A percentile compares a stretch with the other conserved stretches of the same genome.
phyloP scores from a whole-genome alignment of 1,140 invertebrate species.

The Euborellia annulipes region DNA sequence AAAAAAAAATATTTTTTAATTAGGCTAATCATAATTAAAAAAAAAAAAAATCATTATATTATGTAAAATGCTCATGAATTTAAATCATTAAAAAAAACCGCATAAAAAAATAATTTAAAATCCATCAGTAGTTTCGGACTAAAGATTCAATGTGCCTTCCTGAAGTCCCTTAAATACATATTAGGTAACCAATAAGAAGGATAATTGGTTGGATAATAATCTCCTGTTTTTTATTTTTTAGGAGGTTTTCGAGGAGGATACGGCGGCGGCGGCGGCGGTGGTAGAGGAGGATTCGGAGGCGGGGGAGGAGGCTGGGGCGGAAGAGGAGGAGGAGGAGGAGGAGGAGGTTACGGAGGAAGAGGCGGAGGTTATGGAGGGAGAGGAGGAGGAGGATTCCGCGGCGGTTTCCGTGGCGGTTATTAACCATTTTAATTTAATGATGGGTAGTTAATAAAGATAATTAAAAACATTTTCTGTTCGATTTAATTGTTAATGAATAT shows the following conservation, averaged over 20 bases:
- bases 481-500: too few relatives aligned
- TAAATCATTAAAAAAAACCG: not conserved
- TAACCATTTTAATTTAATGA: too few relatives aligned
- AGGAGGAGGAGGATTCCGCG: constrained; percentile 11
- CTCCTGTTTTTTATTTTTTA: not conserved
- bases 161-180: not conserved
- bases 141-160: too few relatives aligned
- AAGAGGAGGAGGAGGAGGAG: constrained; percentile 7
- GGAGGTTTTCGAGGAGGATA: not conserved
- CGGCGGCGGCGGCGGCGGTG: constrained; percentile 16
- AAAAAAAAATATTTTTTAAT: too few relatives aligned
- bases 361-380: constrained; percentile 10
- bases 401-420: constrained; percentile 4
- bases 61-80: constrained; percentile 2
- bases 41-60: constrained; percentile 5
- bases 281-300: constrained; percentile 9
- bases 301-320: constrained; percentile 5
- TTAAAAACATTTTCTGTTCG: too few relatives aligned
- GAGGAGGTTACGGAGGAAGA: not conserved
- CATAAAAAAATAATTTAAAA: constrained; percentile 8
- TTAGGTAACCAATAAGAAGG: not conserved
- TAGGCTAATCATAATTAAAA: too few relatives aligned
- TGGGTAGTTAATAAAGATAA: too few relatives aligned
- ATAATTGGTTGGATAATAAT: not conserved
- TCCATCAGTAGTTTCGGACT: too few relatives aligned